Base-by-base conservation (phyloP, 92 coral and sea anemone genomes). In the Phenganax marumi region DNA sequence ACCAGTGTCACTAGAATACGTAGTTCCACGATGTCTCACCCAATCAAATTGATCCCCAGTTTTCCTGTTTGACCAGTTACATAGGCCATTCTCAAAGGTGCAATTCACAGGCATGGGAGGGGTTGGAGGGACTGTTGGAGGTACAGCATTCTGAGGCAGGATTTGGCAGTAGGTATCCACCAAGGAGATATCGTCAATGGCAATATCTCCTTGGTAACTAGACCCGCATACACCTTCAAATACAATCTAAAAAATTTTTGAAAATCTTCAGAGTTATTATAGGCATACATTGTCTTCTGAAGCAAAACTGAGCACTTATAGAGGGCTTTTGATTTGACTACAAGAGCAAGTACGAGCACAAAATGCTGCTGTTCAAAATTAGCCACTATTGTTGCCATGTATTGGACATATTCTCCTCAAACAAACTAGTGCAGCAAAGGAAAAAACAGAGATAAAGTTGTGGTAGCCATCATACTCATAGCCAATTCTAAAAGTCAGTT, bases 21-120 rank as follows among this genome's bases (percentile, higher is more conserved):
- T 95, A 1, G 86, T 79, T 16, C 97, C 98, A n/a, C 75, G 84
- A 19, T 87, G 88, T 87, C 98, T 84, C 52, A 91, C 89, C 98
- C 98, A 95, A 83, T 95, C 97, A 82, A 95, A 95, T 26, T 87
- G 63, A 82, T 95, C 98, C 8, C 93, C 97, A 1, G 83, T 78
- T n/a, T 73, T 84, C 46, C 87, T 82, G 78, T 95, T 95, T 19
- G 63, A 78, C 98, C 98, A 95, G 25, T 93, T 92, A 76, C 98
- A 95, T 60, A 90, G 81, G 16, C 97, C 95, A 51, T 61, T 86
- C 73, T 95, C 98, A 76, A 95, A 95, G 1, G 98, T 95, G 81
- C 98, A 95, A 84, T 95, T 95, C 79, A 92, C 93, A 3, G 97
- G 98, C 54, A 93, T 86, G 19, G 98, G 95, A 68, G 88, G 93